Evolutionary conservation across 2,888 invertebrate genomes (phyloP).

Genomic region (Melanchra persicariae): DNA sequence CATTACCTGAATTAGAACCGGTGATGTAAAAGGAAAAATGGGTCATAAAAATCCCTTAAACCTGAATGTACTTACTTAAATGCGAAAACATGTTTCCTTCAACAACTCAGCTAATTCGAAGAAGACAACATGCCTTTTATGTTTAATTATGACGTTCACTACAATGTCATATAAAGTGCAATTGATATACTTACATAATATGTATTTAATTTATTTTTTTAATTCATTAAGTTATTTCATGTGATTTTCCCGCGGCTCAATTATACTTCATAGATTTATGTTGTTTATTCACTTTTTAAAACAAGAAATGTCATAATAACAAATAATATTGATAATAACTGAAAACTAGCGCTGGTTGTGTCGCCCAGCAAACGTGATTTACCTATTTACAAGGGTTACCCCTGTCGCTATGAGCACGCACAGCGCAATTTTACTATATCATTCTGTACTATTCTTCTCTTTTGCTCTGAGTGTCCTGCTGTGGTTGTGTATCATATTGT

Average conservation of each 20-base stretch:
- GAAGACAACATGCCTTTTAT: slow-evolving; percentile 13
- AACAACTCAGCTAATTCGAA: slow-evolving; percentile 18
- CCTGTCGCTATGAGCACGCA: no score
- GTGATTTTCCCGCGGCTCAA: neutral
- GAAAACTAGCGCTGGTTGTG: no score
- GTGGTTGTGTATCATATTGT: no score
- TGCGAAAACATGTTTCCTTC: slow-evolving; percentile 29
- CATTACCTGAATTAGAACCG: slow-evolving; percentile 25
- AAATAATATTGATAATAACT: neutral
- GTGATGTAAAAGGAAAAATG: slow-evolving; percentile 52
- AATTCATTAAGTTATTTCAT: slow-evolving; percentile 4
- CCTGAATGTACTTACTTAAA: slow-evolving; percentile 12
- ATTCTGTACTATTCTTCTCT: no score
- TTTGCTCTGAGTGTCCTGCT: no score
- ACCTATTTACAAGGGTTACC: no score
- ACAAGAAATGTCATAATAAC: neutral
- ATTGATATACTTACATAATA: no score
- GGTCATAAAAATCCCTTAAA: slow-evolving; percentile 39
- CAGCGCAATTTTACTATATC: no score
- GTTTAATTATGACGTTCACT: slow-evolving; percentile 1
- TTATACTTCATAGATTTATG: neutral
- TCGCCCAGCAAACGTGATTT: no score
- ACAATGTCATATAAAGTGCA: neutral
- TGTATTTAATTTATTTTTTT: neutral
- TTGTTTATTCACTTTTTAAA: neutral